Percentiles rank a stretch among this genome's conserved stretches.
These are phyloP conservation scores for Drosophila tsacasi DNA, from an alignment of 1,140 invertebrate genomes.

Conservation along the genomic window DNA sequence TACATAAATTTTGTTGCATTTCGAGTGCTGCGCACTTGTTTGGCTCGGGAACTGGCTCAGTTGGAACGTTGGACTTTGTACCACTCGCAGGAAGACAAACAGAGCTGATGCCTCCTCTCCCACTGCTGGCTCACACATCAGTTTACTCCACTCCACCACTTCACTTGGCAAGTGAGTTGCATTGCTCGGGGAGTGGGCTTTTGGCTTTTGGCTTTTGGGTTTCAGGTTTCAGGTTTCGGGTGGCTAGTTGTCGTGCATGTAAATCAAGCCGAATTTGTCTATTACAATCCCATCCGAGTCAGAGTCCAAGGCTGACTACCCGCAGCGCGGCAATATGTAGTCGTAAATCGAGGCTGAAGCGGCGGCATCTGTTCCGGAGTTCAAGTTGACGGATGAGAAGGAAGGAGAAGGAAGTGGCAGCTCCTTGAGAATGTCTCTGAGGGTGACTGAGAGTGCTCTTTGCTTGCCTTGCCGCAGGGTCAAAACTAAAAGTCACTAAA, in stretches of 20 bases:
- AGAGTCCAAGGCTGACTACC: conserved; percentile 18
- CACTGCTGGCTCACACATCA: conserved; percentile 9
- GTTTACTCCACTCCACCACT: conserved; percentile 24
- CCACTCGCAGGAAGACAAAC: conserved; percentile 39
- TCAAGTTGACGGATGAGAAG: conserved; percentile 19
- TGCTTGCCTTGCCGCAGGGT: conserved; percentile 5
- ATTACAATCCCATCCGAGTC: conserved; percentile 43
- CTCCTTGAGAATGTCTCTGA: conserved; percentile 9
- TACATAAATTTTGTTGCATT: conserved; percentile 69
- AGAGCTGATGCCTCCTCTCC: conserved; percentile 1
- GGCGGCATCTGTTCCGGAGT: conserved; percentile 21
- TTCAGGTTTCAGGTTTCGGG: no score
- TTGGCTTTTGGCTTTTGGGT: not conserved
- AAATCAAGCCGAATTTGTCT: conserved; percentile 46
- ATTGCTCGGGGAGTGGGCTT: not conserved
- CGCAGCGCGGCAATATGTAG: conserved; percentile 25
- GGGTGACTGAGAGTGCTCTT: conserved; percentile 9
- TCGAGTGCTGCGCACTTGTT: conserved; percentile 33
- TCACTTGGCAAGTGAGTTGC: conserved; percentile 27
- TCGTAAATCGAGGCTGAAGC: conserved; percentile 24
- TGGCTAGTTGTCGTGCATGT: conserved; percentile 41
- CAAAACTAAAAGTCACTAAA: conserved; percentile 19
- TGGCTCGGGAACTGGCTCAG: conserved; percentile 28
- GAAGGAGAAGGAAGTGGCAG: not conserved
- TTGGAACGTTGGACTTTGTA: conserved; percentile 7